Percentiles rank a stretch among this genome's conserved stretches.
Conservation (phyloP, 1,140 invertebrate species). For the Hylaeus anthracinus region DNA sequence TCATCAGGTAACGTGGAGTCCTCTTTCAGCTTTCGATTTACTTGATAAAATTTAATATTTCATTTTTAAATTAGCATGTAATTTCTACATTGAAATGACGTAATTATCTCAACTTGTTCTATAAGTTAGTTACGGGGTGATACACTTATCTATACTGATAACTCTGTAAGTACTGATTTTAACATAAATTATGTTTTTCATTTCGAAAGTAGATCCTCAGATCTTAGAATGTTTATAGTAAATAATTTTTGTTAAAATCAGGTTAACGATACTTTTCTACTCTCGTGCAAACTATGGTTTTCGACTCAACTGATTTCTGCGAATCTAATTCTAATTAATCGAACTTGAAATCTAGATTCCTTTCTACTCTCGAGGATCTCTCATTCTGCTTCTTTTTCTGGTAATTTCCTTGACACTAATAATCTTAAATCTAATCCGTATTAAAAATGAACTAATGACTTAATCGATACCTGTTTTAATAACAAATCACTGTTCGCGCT, state of each 20-base stretch:
- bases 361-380: slow-evolving; percentile 9
- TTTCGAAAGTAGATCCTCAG: too few species aligned
- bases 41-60: not conserved
- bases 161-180: too few species aligned
- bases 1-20: not conserved
- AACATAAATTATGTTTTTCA: too few species aligned
- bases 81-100: not conserved
- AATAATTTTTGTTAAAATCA: too few species aligned
- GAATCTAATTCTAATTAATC: slow-evolving; percentile 8
- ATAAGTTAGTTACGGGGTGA: not conserved
- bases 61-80: not conserved
- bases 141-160: too few species aligned
- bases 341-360: not conserved
- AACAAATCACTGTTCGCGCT: slow-evolving; percentile 96
- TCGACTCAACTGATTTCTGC: not conserved
- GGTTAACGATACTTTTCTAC: not conserved
- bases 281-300: slow-evolving; percentile 39
- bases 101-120: slow-evolving; percentile 27
- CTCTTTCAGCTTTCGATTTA: too few species aligned
- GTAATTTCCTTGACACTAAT: not conserved
- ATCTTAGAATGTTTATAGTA: too few species aligned
- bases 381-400: not conserved
- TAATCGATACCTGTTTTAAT: slow-evolving; percentile 91
- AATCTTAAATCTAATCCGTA: slow-evolving; percentile 12
- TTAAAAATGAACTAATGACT: slow-evolving; percentile 35